These are phyloP conservation scores for Hoplostethus mediterraneus DNA, from an alignment of 2,797 vertebrate species.

Conservation along the genomic window DNA sequence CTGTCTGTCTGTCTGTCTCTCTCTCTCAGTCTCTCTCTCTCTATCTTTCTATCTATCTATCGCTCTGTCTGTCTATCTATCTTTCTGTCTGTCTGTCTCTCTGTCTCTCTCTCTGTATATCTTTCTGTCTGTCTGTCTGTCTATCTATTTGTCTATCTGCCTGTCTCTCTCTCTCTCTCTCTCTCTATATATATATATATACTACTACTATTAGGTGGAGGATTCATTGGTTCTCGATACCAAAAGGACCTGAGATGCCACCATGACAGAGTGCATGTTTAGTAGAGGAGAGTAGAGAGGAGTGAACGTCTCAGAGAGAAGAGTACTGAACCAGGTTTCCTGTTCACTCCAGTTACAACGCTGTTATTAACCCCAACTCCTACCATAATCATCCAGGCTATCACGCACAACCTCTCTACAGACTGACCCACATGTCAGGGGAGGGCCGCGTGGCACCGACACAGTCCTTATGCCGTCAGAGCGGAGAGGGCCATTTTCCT, in stretches of 20 bases:
- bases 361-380: slow-evolving; percentile 67
- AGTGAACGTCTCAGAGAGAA: slow-evolving; percentile 52
- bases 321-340: not conserved
- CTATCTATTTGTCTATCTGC: too few relatives aligned
- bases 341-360: slow-evolving; percentile 44
- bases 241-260: slow-evolving; percentile 25
- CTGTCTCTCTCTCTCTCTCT: too few relatives aligned
- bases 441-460: slow-evolving; percentile 69
- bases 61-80: too few relatives aligned
- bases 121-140: too few relatives aligned
- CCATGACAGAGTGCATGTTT: slow-evolving; percentile 65
- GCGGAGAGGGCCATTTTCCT: slow-evolving; percentile 64
- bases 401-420: slow-evolving; percentile 52
- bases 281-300: slow-evolving; percentile 49
- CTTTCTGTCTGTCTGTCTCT: too few relatives aligned
- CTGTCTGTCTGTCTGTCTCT: too few relatives aligned
- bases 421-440: slow-evolving; percentile 57
- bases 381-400: slow-evolving; percentile 54
- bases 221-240: slow-evolving; percentile 13
- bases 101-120: too few relatives aligned
- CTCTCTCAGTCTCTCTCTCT: too few relatives aligned
- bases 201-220: slow-evolving; percentile 51
- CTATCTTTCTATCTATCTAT: too few relatives aligned
- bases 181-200: too few relatives aligned
- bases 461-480: slow-evolving; percentile 56